Base-by-base conservation (phyloP, 30 jellyfish, hydroid and myxozoan genomes). In the Cassiopea xamachana region DNA sequence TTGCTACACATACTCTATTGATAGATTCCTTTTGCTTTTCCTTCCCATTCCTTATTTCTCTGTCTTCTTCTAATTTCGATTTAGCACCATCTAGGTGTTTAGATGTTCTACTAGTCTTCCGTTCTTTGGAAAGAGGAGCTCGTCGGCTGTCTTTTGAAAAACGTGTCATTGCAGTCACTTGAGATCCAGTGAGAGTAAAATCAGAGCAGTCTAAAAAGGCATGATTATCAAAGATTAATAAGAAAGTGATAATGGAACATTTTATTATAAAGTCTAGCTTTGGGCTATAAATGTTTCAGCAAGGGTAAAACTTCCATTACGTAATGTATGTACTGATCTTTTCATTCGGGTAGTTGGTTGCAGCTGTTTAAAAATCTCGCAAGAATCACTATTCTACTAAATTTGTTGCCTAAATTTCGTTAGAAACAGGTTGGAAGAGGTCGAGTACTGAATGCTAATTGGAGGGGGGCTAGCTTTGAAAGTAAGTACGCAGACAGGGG, bases 141-240 rank as follows among this genome's bases (percentile, higher is more conserved):
- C 69, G 61, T 17, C 14, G 19, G 2, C 48, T 18, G 69, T 75
- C 84, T 13, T 75, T 75, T 69, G 45, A 45, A 46, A 39, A 59
- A 10, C 84, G 61, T 46, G 45, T 75, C 69, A 39, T 45, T 1
- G 70, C 84, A 44, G 64, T 59, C 12, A 75, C 84, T 46, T 59
- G 61, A 7, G 84, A 75, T 75, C 84, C 84, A 75, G 84, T 75
- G 69, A 75, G 69, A 2, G 84, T 75, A 45, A 75, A 75, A 46
- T 75, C 84, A 1, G 84, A 75, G 14, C 46, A 75, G n/a, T 75
- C 84, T 75, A 13, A 6, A 10, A 18, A n/a, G 39, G 12, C 48
- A 73, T 10, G 51, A 17, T 17, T 43, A 69, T 6, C 7, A 17
- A 69, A 69, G 15, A 69, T 7, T 4, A 69, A 17, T 16, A 27